These are phyloP conservation scores for Centroberyx gerrardi DNA, from an alignment of 2,797 vertebrate genomes.

Conservation along the genomic window DNA sequence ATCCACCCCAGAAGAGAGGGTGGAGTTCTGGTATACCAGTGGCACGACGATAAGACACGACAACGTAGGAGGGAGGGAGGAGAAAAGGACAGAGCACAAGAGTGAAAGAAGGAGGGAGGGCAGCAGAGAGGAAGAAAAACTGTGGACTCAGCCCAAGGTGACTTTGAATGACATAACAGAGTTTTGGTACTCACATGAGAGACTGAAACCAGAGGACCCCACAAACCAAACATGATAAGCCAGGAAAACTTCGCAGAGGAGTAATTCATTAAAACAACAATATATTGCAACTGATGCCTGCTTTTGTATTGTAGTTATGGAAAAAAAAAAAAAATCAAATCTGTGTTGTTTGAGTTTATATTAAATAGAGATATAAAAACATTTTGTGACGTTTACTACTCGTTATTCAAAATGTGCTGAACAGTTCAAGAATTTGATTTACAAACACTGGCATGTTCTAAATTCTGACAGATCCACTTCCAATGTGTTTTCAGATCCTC, in stretches of 20 bases:
- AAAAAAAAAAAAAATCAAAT: no score
- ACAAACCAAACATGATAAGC: conserved; percentile 5
- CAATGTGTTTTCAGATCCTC: no score
- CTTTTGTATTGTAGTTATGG: no score
- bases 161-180: conserved; percentile 67
- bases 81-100: conserved; percentile 8
- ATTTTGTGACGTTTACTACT: no score
- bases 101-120: conserved; percentile 2
- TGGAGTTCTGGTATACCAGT: conserved; percentile 71
- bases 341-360: no score
- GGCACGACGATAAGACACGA: conserved; percentile 15
- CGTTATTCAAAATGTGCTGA: no score
- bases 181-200: conserved; percentile 58
- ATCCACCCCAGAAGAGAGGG: conserved; percentile 60
- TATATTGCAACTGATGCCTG: no score
- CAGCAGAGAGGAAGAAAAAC: conserved; percentile 27
- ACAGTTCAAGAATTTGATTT: no score
- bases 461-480: no score
- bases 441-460: no score
- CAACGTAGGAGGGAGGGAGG: background rate
- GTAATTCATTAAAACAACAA: no score
- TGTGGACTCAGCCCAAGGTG: conserved; percentile 64
- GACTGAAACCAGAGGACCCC: conserved; percentile 2
- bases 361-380: no score
- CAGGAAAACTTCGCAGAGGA: background rate